A percentile compares a stretch with the other conserved stretches of the same genome.
Evolutionary conservation across 2,113 vertebrate species (phyloP).

Genomic region (Oreochromis tanganicae): DNA sequence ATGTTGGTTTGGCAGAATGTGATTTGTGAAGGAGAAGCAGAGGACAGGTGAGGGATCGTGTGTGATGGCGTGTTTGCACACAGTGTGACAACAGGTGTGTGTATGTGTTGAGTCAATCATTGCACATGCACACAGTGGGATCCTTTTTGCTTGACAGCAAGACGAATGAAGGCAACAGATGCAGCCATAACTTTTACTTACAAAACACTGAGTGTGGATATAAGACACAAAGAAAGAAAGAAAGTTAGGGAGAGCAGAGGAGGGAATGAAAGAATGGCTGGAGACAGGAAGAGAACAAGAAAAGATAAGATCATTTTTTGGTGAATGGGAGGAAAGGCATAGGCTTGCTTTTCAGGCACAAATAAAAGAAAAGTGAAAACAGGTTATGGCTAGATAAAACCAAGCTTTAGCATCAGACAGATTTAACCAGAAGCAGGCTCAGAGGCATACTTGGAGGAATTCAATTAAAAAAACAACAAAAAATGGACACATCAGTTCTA

Average conservation of each 20-base stretch:
- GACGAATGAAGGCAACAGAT: slow-evolving; percentile 48
- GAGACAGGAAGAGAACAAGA: not conserved
- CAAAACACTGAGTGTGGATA: not conserved
- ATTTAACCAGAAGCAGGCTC: not conserved
- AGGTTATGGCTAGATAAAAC: not conserved
- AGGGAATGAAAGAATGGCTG: not conserved
- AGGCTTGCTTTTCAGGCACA: not conserved
- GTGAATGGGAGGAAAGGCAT: not conserved
- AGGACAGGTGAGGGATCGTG: slow-evolving; percentile 27
- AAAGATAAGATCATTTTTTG: not conserved
- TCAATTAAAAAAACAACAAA: not conserved
- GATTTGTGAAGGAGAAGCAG: slow-evolving; percentile 1
- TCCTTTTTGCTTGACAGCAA: slow-evolving; percentile 27
- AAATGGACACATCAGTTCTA: not conserved
- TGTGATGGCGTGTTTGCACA: not conserved
- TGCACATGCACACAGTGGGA: not conserved
- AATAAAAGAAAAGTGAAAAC: not conserved
- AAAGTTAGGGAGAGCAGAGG: not conserved
- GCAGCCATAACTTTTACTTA: slow-evolving; percentile 30
- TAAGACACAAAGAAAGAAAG: not conserved
- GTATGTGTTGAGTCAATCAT: not conserved
- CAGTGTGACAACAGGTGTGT: slow-evolving; percentile 36
- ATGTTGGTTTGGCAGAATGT: not conserved
- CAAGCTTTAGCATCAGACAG: not conserved
- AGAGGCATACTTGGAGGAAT: not conserved